A percentile compares a stretch with the other conserved stretches of the same genome.
These are phyloP conservation scores for Gorsachius magnificus DNA, from an alignment of 2,797 vertebrate genomes.

Conservation along the genomic window DNA sequence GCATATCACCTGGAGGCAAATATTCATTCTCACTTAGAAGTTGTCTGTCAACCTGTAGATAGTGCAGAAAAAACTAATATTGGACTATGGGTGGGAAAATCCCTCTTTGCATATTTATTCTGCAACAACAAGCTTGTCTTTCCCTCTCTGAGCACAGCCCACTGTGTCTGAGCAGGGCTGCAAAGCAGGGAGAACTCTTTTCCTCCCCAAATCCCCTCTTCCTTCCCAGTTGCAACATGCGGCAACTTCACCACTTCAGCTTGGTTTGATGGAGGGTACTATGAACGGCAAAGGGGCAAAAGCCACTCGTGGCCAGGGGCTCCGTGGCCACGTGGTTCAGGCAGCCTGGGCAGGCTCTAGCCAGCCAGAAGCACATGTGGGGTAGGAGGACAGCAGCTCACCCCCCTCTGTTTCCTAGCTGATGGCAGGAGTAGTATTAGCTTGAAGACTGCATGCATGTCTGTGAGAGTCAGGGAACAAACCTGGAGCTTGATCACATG, in stretches of 20 bases:
- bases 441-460: fast-evolving
- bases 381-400: not conserved
- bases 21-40: not conserved
- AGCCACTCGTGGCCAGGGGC: not conserved
- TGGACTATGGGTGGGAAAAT: not conserved
- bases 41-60: not conserved
- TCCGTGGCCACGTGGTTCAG: fast-evolving
- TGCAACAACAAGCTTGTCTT: not conserved
- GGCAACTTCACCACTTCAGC: not conserved
- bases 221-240: fast-evolving
- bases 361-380: not conserved
- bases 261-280: not conserved
- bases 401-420: not conserved
- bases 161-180: not conserved
- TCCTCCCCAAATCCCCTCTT: not conserved
- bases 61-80: not conserved
- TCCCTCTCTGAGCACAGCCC: not conserved
- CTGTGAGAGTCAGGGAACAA: not conserved
- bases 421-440: not conserved
- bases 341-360: not conserved
- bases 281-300: fast-evolving
- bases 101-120: not conserved
- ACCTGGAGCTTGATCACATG: not conserved
- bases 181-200: not conserved
- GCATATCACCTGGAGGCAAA: not conserved